These are phyloP conservation scores for Syritta pipiens DNA, from an alignment of 2,888 invertebrate species.

Conservation along the genomic window DNA sequence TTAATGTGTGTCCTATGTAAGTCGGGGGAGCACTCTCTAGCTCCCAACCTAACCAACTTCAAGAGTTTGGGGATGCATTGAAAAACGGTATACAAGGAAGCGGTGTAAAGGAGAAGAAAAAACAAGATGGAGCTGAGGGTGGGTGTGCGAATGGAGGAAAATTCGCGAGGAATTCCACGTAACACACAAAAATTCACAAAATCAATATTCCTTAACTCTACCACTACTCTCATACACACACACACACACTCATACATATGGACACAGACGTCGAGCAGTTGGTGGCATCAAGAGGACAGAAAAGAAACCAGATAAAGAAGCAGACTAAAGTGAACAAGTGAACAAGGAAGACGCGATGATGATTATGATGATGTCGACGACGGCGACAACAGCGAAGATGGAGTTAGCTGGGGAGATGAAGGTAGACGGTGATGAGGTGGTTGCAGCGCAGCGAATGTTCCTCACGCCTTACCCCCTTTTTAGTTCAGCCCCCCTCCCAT, in stretches of 20 bases:
- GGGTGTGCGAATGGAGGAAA: slow-evolving; percentile 32
- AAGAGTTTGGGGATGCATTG: slow-evolving; percentile 26
- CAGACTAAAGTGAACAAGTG: slow-evolving; percentile 55
- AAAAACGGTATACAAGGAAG: slow-evolving; percentile 4
- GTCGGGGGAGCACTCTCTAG: no score
- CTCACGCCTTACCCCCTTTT: neutral
- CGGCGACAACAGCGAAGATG: slow-evolving; percentile 29
- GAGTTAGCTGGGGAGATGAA: slow-evolving; percentile 7
- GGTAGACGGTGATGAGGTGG: slow-evolving; percentile 49
- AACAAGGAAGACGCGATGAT: slow-evolving; percentile 63
- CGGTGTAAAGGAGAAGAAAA: slow-evolving; percentile 11
- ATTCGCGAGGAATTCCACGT: slow-evolving; percentile 65
- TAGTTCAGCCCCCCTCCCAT: neutral
- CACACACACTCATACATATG: no score
- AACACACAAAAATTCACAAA: slow-evolving; percentile 68
- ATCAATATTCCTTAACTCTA: slow-evolving; percentile 69
- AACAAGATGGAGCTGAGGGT: neutral
- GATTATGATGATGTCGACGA: slow-evolving; percentile 62
- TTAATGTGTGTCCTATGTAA: slow-evolving; percentile 41
- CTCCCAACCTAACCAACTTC: slow-evolving; percentile 4
- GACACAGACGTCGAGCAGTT: neutral
- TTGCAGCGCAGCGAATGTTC: slow-evolving; percentile 51
- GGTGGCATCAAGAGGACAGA: slow-evolving; percentile 45
- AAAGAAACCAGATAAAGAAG: slow-evolving; percentile 65
- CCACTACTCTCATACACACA: slow-evolving; percentile 27